Evolutionary conservation across 1,140 invertebrate species (phyloP), one percentile per base, ranked within the genome.

Genomic region (Cephus cinctus): DNA sequence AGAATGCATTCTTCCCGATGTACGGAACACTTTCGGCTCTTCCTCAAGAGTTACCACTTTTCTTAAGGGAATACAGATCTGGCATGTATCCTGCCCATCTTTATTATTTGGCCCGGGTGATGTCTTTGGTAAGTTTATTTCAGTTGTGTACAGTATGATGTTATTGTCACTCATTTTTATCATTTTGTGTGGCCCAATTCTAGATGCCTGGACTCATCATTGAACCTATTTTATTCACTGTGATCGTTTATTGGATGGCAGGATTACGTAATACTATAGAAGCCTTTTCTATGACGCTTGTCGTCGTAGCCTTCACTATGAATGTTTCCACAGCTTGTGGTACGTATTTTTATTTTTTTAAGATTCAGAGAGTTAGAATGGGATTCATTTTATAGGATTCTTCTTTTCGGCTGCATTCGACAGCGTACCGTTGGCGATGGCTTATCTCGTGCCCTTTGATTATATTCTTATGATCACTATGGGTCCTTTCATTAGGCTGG

Each of bases 1-100:
- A 94, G 76, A 93, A 92, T 58, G 89, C 89, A 3, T 94, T 92
- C 71, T 83, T 84, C 34, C 88, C 90, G 0, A 91, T 93, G 87
- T 93, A 93, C 65, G 84, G 87, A 0, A 87, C 89, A 1, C 75
- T 94, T 4, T 80, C 86, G 46, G 76, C 87, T 48, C 89, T 93
- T 59, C 91, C 91, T 0, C 80, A 84, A 55, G 85, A 89, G 59
- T 81, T 89, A 43, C 89, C 90, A 0, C 68, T 93, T 12, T 86
- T 93, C 56, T 70, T 87, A 25, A 73, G 90, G 35, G 91, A 94
- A 69, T 83, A 89, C 54, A 80, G 84, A 49, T 85, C 85, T 18
- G 90, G 89, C 18, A 71, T 92, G 32, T 94, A 92, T 65, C 71
- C 83, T 0, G 80, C 85, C 1, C 80, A 82, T 5, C 73, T 84